Evolutionary conservation across 2,888 invertebrate genomes (phyloP).

Genomic region (Zeuzera pyrina): DNA sequence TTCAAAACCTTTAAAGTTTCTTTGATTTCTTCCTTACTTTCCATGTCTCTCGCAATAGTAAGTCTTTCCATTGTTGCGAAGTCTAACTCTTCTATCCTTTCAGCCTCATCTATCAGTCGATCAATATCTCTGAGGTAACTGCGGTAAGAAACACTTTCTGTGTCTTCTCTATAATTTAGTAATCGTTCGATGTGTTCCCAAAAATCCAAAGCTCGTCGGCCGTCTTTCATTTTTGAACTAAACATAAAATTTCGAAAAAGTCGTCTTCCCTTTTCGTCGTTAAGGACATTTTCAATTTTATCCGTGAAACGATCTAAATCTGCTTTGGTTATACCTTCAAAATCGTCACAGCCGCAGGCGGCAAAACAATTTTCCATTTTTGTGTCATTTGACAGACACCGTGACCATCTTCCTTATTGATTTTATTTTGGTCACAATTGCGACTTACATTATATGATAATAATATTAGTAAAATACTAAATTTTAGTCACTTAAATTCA

Average conservation of each 20-base stretch:
- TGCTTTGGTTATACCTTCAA: constrained; percentile 53
- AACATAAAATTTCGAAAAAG: constrained; percentile 62
- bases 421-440: constrained; percentile 17
- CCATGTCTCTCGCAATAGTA: constrained; percentile 38
- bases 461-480: neutral
- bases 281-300: constrained; percentile 64
- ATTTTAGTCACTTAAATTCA: neutral
- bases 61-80: constrained; percentile 55
- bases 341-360: constrained; percentile 59
- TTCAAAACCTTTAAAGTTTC: constrained; percentile 47
- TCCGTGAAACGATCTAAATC: constrained; percentile 67
- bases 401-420: constrained; percentile 43
- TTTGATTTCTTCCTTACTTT: constrained; percentile 43
- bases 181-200: constrained; percentile 56
- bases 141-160: constrained; percentile 39
- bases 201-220: constrained; percentile 46
- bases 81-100: constrained; percentile 56
- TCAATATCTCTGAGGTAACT: constrained; percentile 43
- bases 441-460: neutral
- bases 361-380: constrained; percentile 66
- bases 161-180: constrained; percentile 38
- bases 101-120: constrained; percentile 47
- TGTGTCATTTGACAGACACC: constrained; percentile 32
- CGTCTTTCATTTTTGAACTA: constrained; percentile 51
- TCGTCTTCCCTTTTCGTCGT: constrained; percentile 56